Evolutionary conservation across 2,888 invertebrate species (phyloP).

Genomic region (Metallyticus violacea): DNA sequence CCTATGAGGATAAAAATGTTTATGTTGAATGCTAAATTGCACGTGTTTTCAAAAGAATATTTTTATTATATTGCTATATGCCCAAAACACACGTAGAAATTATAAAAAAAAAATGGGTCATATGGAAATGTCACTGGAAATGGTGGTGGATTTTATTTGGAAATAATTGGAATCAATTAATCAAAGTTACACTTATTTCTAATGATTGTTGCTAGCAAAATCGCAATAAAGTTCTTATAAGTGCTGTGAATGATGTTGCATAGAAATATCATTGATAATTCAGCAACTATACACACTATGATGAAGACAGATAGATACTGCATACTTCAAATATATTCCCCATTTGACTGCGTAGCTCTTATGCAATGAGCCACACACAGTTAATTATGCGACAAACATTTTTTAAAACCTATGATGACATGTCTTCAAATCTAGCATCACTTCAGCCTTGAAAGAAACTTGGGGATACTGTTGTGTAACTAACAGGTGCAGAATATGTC

Average conservation of each 20-base stretch:
- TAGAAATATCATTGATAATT: no score
- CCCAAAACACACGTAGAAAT: no score
- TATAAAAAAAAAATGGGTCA: no score
- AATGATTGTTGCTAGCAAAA: background rate
- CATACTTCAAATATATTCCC: background rate
- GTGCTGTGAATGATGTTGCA: no score
- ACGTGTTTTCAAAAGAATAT: no score
- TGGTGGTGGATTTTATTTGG: no score
- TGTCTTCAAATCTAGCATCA: constrained; percentile 3
- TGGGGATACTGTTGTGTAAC: background rate
- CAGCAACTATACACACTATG: constrained; percentile 1
- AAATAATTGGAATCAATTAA: no score
- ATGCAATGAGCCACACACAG: background rate
- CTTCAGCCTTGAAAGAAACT: background rate
- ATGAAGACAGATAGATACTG: constrained; percentile 9
- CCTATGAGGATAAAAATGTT: no score
- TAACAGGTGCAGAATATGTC: background rate
- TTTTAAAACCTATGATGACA: background rate
- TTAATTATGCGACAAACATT: background rate
- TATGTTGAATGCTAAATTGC: no score
- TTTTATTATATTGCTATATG: no score
- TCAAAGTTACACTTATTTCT: background rate
- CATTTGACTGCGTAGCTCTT: background rate
- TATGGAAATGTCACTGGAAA: no score
- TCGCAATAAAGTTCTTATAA: background rate